Evolutionary conservation across 2,888 invertebrate genomes (phyloP), one percentile per base, ranked within the genome.

Genomic region (Nomada ferruginata): DNA sequence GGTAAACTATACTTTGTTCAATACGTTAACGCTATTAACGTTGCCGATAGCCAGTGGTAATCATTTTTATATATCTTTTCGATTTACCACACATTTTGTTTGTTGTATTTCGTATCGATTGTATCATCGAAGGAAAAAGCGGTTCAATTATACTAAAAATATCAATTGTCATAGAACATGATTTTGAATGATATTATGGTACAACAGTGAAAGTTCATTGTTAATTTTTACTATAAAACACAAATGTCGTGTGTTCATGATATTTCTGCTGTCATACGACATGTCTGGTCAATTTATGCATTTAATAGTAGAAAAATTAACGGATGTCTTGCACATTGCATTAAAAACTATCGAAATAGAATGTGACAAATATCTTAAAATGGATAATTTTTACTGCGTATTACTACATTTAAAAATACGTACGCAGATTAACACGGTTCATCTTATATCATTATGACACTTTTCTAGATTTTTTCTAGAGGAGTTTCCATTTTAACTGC

Each of bases 281-380:
- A 50, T 3, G 15, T 66, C 60, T 77, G 76, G 65, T 75, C 50
- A 10, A 73, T 47, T 47, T 61, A 53, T 69, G 69, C 44, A 76
- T 77, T 74, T 77, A 65, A 65, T 23, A 44, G 9, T 65, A 65
- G 42, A 15, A 60, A 74, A 52, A 52, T 64, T 2, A 9, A 76
- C 59, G 50, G 15, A 2, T 50, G 63, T n/a, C 3, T 76, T 15
- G 42, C 57, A 50, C n/a, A 36, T 44, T 26, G 3, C 53, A 23
- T n/a, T 5, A 26, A 2, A 23, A 20, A 36, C 42, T 77, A 23
- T 42, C 15, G 15, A n/a, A 36, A 50, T 63, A 64, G 1, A n/a
- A 13, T 5, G 9, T 23, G 50, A 61, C 57, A 13, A 50, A 20
- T 11, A 20, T 42, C 23, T 50, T 61, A 26, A 23, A 11, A 60